A percentile compares a stretch with the other conserved stretches of the same genome.
Conservation (phyloP, 2,113 vertebrate genomes). For the Pachypanchax playfairii region DNA sequence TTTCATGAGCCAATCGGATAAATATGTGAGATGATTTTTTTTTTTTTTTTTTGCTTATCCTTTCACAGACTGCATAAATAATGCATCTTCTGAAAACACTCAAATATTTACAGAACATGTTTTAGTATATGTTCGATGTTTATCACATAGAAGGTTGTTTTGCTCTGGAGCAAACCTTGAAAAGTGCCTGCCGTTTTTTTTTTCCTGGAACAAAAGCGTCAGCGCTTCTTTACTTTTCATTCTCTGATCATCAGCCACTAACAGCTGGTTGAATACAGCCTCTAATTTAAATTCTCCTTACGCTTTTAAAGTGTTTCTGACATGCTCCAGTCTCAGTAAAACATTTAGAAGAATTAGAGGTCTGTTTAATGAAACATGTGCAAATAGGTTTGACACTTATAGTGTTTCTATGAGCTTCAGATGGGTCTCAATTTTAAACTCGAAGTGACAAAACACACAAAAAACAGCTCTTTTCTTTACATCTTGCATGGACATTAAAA, state of each 20-base stretch:
- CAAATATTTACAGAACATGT: slow-evolving; percentile 63
- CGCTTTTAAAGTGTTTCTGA: too few relatives aligned
- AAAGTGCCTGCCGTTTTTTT: slow-evolving; percentile 32
- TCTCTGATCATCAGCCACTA: slow-evolving; percentile 42
- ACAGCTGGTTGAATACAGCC: slow-evolving; percentile 48
- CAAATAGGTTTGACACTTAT: too few relatives aligned
- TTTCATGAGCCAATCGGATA: slow-evolving; percentile 18
- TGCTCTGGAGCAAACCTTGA: slow-evolving; percentile 30
- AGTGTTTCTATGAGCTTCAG: too few relatives aligned
- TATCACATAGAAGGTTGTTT: slow-evolving; percentile 13
- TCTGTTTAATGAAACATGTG: too few relatives aligned
- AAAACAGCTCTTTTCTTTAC: too few relatives aligned
- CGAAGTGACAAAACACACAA: too few relatives aligned
- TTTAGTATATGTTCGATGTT: slow-evolving; percentile 39
- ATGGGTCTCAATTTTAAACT: too few relatives aligned
- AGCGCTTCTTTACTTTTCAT: slow-evolving; percentile 22
- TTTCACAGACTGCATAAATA: slow-evolving; percentile 64
- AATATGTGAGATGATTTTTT: slow-evolving; percentile 47
- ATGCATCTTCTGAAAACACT: slow-evolving; percentile 54
- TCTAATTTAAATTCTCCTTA: background rate
- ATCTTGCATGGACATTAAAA: too few relatives aligned
- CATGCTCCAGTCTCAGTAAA: too few relatives aligned
- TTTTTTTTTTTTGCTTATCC: slow-evolving; percentile 54
- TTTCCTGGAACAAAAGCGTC: slow-evolving; percentile 30
- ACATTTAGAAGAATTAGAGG: too few relatives aligned